A percentile compares a stretch with the other conserved stretches of the same genome.
phyloP scores from a whole-genome alignment of 1,140 invertebrate genomes.

The Oryzaephilus surinamensis region DNA sequence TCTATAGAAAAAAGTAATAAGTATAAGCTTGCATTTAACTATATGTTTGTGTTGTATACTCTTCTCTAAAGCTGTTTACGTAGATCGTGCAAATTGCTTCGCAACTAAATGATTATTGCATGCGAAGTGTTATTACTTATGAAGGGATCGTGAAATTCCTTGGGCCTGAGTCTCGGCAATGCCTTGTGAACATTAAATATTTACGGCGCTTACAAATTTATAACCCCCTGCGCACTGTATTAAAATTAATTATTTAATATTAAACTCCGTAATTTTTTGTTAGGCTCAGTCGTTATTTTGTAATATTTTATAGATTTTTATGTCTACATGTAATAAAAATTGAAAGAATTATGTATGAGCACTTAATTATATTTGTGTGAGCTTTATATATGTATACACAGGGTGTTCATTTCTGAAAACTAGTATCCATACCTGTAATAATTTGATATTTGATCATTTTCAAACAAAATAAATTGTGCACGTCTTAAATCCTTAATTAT shows the following conservation, averaged over 20 bases:
- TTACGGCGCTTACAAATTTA: conserved; percentile 31
- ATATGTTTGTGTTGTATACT: conserved; percentile 27
- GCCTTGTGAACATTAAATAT: conserved; percentile 30
- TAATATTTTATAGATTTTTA: conserved; percentile 29
- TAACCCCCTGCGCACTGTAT: conserved; percentile 31
- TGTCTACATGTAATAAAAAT: too few relatives aligned
- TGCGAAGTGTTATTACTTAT: conserved; percentile 33
- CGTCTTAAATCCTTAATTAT: too few relatives aligned
- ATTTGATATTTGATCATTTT: too few relatives aligned
- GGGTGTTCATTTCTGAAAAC: too few relatives aligned
- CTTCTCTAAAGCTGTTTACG: conserved; percentile 28
- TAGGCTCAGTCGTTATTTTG: conserved; percentile 20
- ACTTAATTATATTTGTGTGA: too few relatives aligned
- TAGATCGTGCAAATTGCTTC: conserved; percentile 28
- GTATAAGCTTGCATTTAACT: conserved; percentile 21
- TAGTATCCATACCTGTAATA: too few relatives aligned
- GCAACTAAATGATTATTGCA: conserved; percentile 33
- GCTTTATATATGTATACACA: too few relatives aligned
- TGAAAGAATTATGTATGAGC: too few relatives aligned
- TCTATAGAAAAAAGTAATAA: conserved; percentile 13
- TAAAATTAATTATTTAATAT: conserved; percentile 37
- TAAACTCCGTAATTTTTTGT: conserved; percentile 31
- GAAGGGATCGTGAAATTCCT: conserved; percentile 29
- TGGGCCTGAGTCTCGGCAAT: conserved; percentile 14
- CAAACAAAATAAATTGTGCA: too few relatives aligned